phyloP scores from a whole-genome alignment of 2,113 vertebrate genomes.

The Sapayoa aenigma region DNA sequence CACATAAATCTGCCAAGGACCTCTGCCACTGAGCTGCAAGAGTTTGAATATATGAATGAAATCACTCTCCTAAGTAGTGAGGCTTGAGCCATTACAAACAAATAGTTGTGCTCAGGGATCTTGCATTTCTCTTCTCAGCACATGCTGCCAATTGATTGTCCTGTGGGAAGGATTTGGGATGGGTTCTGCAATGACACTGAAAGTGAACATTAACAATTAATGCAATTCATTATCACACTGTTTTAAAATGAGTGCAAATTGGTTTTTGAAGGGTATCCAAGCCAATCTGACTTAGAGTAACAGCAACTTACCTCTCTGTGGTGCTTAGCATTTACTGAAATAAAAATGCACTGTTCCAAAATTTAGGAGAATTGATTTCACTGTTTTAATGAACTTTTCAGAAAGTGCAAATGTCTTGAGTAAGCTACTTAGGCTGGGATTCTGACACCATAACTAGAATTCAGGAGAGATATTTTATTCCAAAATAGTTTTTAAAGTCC shows the following conservation, averaged over 20 bases:
- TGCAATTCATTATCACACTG: conserved; percentile 54
- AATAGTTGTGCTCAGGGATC: background rate
- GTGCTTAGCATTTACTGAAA: conserved; percentile 32
- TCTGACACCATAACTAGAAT: background rate
- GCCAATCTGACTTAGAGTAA: background rate
- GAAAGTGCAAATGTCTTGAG: background rate
- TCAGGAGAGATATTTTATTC: background rate
- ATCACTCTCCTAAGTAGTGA: background rate
- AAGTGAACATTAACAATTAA: conserved; percentile 61
- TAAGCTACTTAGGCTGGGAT: background rate
- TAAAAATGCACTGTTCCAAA: conserved; percentile 6
- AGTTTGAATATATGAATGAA: background rate
- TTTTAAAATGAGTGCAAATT: conserved; percentile 10
- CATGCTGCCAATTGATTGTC: background rate
- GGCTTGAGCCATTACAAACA: background rate
- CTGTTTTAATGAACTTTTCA: conserved; percentile 25
- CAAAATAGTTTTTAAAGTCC: background rate
- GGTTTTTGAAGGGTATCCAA: background rate
- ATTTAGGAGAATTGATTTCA: conserved; percentile 29
- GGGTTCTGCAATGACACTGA: background rate
- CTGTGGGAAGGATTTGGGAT: background rate
- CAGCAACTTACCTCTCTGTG: background rate
- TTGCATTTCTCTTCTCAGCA: background rate
- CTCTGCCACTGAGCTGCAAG: background rate
- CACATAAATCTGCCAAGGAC: background rate